Conservation (phyloP, 2,797 vertebrate genomes). For the Hippocampus kuda region DNA sequence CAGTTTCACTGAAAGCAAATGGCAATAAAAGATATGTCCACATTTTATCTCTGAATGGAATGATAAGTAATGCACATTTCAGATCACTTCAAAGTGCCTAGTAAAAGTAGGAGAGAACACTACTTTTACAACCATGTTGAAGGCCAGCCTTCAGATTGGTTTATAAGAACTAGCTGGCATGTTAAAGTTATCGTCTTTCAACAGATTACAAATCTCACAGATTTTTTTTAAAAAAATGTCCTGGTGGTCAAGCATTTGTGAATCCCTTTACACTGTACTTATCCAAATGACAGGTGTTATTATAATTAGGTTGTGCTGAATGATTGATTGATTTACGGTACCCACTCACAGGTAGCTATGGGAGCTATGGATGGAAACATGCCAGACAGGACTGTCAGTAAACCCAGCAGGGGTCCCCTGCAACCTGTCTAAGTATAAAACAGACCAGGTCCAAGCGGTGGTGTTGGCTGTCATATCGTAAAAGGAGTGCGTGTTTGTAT, state of each 20-base stretch:
- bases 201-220: not conserved
- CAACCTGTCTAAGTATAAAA: conserved; percentile 31
- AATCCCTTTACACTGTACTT: conserved; percentile 1
- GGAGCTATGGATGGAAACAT: conserved; percentile 32
- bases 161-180: not conserved
- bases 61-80: not conserved
- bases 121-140: not conserved
- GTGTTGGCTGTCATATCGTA: conserved; percentile 57
- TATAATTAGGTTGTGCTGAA: not conserved
- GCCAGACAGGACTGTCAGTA: conserved; percentile 39
- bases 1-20: not conserved
- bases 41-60: not conserved
- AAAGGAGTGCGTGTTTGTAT: conserved; percentile 51
- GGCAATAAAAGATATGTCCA: not conserved
- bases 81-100: not conserved
- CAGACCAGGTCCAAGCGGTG: conserved; percentile 37
- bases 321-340: conserved; percentile 5
- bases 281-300: not conserved
- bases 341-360: conserved; percentile 12
- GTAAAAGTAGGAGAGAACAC: not conserved
- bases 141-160: not conserved
- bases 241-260: not conserved
- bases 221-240: not conserved
- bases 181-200: not conserved
- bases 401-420: conserved; percentile 37